Evolutionary conservation across 2,797 vertebrate species (phyloP), one percentile per base, ranked within the genome.

Genomic region (Melanotaenia pygmaea): DNA sequence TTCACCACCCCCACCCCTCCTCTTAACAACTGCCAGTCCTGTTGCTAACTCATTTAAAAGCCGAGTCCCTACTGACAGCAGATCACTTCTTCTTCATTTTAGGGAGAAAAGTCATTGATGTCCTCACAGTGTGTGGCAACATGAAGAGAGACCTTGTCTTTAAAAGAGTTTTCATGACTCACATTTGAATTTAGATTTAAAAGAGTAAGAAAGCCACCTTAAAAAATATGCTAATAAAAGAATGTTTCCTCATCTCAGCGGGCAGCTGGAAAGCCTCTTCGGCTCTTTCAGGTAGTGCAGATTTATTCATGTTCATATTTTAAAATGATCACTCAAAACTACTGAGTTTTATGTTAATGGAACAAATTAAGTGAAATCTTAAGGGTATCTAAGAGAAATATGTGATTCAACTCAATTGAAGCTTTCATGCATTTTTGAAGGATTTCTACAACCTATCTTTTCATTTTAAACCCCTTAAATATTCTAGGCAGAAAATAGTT

Each of bases 21-120:
- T 74, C 73, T 84, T 78, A 85, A 86, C 84, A 81, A 82, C 82
- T 80, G 84, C 83, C 85, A 90, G 66, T 88, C 80, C 79, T 81
- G 70, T 76, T 81, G 82, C 60, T 80, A 82, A 72, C 77, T 82
- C 80, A 83, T 88, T 86, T 88, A 89, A 88, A 45, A 76, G 86
- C 72, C 1, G 38, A 70, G 74, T 85, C 80, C 79, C 85, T 16
- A 35, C 70, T 76, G 87, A 88, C 85, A 76, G 75, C 64, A 53
- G 80, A 81, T 82, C 83, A 73, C 76, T 73, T 85, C 82, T 66
- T 68, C 82, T 80, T 85, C 78, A 79, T 88, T 89, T 86, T 70
- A n/a, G n/a, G 59, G 51, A 83, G 66, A 68, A 76, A 84, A 87
- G 75, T 82, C 72, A 70, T 59, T 89, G 83, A 87, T 86, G 89